Evolutionary conservation across 2,797 vertebrate species (phyloP), one percentile per base, ranked within the genome.

Genomic region (Oryzias dopingdopingensis): DNA sequence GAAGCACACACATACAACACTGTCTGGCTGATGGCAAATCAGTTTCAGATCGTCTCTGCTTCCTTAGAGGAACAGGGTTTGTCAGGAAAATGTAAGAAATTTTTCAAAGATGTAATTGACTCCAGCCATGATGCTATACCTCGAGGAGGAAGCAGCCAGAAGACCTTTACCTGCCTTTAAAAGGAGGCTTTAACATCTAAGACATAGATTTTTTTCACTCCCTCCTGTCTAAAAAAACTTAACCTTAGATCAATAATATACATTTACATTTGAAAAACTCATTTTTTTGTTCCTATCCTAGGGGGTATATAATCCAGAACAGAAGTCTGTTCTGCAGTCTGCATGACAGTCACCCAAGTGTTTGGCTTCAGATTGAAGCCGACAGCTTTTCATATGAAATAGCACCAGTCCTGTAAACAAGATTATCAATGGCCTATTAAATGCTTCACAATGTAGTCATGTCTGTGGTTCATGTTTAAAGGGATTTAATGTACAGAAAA

Each of bases 41-140:
- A 74, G 24, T 49, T 16, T 65, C 53, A 52, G 54, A 68, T 81
- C 55, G 72, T 77, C 68, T 65, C 37, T 52, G 15, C 52, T 23
- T 42, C 47, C 67, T 60, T 62, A 22, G 45, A 42, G 12, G 50
- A 59, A 54, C 46, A 42, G 10, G 32, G 55, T 62, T 54, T 67
- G 64, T 76, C 47, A 59, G 62, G 53, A 62, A 56, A 55, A 65
- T 23, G 13, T 57, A 67, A 44, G 13, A 52, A 20, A 62, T 74
- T 64, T 48, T 65, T 42, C 6, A 54, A 18, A 20, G 65, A 78
- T 75, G 67, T 61, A 55, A 24, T 5, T 62, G 58, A 65, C 62
- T 59, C 42, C 61, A 59, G 26, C 42, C 17, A 59, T 23, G 45
- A 16, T 48, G 40, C 22, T 20, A 40, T 43, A 49, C 56, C 65